These are phyloP conservation scores for Geococcyx californianus DNA, from an alignment of 2,113 vertebrate genomes.

Conservation along the genomic window DNA sequence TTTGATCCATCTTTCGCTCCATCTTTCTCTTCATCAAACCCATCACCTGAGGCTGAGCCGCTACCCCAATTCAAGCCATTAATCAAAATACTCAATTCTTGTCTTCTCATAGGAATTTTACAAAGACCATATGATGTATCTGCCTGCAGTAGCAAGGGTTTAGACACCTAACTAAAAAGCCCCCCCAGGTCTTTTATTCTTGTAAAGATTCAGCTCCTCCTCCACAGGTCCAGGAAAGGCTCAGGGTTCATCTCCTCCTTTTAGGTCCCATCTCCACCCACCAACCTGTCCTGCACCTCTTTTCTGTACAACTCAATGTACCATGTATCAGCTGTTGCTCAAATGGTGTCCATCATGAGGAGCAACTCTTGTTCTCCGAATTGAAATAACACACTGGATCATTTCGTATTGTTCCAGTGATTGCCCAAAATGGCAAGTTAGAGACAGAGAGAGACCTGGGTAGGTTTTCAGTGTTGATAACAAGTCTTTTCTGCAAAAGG, in stretches of 20 bases:
- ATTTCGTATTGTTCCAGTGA: background rate
- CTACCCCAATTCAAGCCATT: background rate
- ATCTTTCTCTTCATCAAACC: background rate
- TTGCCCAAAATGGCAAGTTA: background rate
- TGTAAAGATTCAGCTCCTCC: background rate
- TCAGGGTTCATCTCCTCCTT: background rate
- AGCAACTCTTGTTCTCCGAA: background rate
- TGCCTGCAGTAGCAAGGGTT: background rate
- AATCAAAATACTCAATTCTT: background rate
- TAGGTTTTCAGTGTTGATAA: background rate
- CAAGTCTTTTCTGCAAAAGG: background rate
- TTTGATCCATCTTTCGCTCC: background rate
- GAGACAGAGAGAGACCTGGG: background rate
- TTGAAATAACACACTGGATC: background rate
- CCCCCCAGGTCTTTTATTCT: background rate
- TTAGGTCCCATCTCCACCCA: background rate
- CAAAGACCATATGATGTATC: too few species aligned
- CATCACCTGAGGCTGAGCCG: background rate
- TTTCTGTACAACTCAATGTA: accelerated
- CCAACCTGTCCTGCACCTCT: background rate
- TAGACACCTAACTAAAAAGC: background rate
- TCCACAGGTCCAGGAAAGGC: background rate
- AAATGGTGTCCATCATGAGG: background rate
- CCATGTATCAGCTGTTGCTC: background rate
- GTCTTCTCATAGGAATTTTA: background rate